A percentile compares a stretch with the other conserved stretches of the same genome.
phyloP scores from a whole-genome alignment of 2,113 vertebrate species.

The Engraulis encrasicolus region DNA sequence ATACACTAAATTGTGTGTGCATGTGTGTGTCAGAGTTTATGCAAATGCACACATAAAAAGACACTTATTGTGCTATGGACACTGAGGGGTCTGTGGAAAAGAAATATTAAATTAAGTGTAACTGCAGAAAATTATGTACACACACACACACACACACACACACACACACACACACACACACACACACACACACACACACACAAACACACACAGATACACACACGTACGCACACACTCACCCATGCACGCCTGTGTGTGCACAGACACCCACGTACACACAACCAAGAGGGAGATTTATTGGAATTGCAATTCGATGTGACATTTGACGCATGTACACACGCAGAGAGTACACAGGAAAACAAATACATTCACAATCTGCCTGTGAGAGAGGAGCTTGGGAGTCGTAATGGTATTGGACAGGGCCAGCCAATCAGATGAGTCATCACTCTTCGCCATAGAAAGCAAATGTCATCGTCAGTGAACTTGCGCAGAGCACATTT shows the following conservation, averaged over 20 bases:
- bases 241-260: too few relatives aligned
- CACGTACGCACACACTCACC: too few relatives aligned
- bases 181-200: too few relatives aligned
- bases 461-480: not conserved
- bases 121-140: not conserved
- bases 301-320: not conserved
- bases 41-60: not conserved
- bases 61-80: not conserved
- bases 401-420: not conserved
- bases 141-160: not conserved
- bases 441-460: not conserved
- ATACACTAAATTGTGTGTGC: slow-evolving; percentile 29
- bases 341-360: too few relatives aligned
- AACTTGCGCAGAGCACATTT: not conserved
- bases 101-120: not conserved
- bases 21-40: slow-evolving; percentile 23
- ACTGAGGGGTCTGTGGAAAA: not conserved
- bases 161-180: not conserved
- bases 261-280: too few relatives aligned
- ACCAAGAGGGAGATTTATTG: not conserved
- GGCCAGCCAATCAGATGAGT: not conserved
- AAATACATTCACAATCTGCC: not conserved
- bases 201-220: too few relatives aligned
- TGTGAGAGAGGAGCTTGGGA: not conserved
- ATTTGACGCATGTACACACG: not conserved